phyloP scores from a whole-genome alignment of 2,888 invertebrate genomes.

The Eurois occulta region DNA sequence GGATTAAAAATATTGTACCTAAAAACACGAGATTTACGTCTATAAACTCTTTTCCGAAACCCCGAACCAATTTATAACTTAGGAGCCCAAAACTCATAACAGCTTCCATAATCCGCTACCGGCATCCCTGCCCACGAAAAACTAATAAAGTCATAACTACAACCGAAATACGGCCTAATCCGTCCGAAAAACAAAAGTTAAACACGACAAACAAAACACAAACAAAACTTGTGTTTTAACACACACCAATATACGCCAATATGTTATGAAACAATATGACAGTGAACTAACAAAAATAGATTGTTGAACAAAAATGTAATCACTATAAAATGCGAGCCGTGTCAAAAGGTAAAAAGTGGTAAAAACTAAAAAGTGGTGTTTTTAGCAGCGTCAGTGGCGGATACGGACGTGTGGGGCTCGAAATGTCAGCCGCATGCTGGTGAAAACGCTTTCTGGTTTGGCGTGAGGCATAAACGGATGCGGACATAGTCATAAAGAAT shows the following conservation, averaged over 20 bases:
- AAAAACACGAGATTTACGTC: constrained; percentile 27
- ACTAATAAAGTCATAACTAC: constrained; percentile 59
- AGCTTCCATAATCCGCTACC: constrained; percentile 47
- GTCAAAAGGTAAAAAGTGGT: constrained; percentile 69
- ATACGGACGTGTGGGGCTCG: constrained; percentile 79
- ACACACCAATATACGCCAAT: constrained; percentile 21
- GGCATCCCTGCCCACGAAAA: constrained; percentile 48
- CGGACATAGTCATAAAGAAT: constrained; percentile 30
- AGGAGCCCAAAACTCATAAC: constrained; percentile 49
- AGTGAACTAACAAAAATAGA: constrained; percentile 40
- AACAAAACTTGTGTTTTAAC: constrained; percentile 56
- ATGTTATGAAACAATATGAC: constrained; percentile 8
- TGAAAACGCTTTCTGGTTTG: constrained; percentile 77
- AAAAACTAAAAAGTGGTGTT: constrained; percentile 71
- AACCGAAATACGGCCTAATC: constrained; percentile 48
- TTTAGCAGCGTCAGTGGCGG: constrained; percentile 80
- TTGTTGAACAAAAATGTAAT: constrained; percentile 64
- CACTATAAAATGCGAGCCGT: constrained; percentile 64
- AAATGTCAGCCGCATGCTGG: constrained; percentile 83
- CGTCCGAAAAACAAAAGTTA: constrained; percentile 56
- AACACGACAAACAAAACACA: constrained; percentile 39
- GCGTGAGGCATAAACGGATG: constrained; percentile 60
- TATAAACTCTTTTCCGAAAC: constrained; percentile 24
- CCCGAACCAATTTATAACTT: constrained; percentile 40
- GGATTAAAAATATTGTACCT: constrained; percentile 1